Base-by-base conservation (phyloP, 2,797 vertebrate genomes). In the Crax fasciolata region DNA sequence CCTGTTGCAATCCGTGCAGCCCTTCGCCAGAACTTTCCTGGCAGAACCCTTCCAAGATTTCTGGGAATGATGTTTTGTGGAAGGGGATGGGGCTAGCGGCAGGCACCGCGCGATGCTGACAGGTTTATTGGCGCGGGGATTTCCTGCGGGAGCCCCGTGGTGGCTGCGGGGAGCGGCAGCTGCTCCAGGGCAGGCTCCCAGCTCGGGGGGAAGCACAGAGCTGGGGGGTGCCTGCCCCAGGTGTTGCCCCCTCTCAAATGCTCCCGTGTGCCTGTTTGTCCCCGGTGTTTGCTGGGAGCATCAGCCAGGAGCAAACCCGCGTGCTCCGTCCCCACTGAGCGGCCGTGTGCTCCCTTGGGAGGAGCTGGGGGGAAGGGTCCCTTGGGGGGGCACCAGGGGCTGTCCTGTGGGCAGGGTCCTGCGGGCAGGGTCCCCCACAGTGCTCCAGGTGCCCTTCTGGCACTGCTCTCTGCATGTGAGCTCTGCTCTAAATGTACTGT, bases 1-100 rank as follows among this genome's bases (percentile, higher is more conserved):
- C 32, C 38, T 95, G 88, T 84, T 95, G 87, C 85, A 95, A 86
- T 89, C 73, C 39, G 85, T 43, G 5, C 62, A 6, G 68, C 39
- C 57, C 87, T 75, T 68, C 25, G 0, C 72, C 73, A 78, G 71
- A 95, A 73, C 38, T 63, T 82, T 94, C 73, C 79, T 93, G 91
- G 87, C 91, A 95, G 59, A 78, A 75, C 12, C 46, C 17, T 44
- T 78, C 46, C 21, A 57, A 61, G 91, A 57, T 55, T 90, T 66
- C 54, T 89, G 94, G 70, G 87, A 94, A 90, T 90, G 21, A 24
- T 23, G 46, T 61, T 84, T 93, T 89, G 76, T 49, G 63, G 61
- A 74, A 83, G 49, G 25, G 1, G 0, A 13, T 59, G 44, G 68
- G 49, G 68, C 85, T 85, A 75, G 80, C 39, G 38, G 54, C 11